Conservation (phyloP, 2,888 invertebrate genomes). For the Acanthococcus lagerstroemiae region DNA sequence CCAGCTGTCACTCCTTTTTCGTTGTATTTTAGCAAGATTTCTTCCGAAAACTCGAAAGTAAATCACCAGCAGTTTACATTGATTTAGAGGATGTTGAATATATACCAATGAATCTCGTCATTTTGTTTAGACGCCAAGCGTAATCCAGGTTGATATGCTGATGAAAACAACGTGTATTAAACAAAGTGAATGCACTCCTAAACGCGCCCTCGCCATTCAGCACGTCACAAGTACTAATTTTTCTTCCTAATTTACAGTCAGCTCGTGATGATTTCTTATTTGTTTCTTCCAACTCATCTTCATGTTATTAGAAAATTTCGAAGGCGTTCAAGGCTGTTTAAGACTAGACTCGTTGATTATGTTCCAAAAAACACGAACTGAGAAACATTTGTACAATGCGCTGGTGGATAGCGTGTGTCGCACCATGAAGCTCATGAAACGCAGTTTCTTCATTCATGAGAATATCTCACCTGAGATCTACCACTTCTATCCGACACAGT, state of each 20-base stretch:
- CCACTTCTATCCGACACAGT: slow-evolving; percentile 21
- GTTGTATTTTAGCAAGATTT: slow-evolving; percentile 6
- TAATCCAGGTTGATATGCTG: slow-evolving; percentile 1
- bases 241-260: neutral
- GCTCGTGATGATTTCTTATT: neutral
- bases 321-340: slow-evolving; percentile 12
- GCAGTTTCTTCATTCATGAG: slow-evolving; percentile 18
- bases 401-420: slow-evolving; percentile 22
- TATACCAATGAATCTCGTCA: neutral
- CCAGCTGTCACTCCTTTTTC: neutral
- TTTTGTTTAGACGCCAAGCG: neutral
- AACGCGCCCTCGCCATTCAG: slow-evolving; percentile 16
- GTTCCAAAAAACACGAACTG: slow-evolving; percentile 13
- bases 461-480: slow-evolving; percentile 16
- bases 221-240: slow-evolving; percentile 9
- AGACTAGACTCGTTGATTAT: slow-evolving; percentile 14
- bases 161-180: slow-evolving; percentile 20
- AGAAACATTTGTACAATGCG: slow-evolving; percentile 19
- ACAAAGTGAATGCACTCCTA: slow-evolving; percentile 3
- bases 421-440: slow-evolving; percentile 15
- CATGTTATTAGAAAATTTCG: slow-evolving; percentile 17
- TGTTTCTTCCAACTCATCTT: neutral
- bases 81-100: neutral
- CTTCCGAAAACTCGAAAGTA: neutral
- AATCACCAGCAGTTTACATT: neutral